Percentiles rank a stretch among this genome's conserved stretches.
phyloP scores from a whole-genome alignment of 37 sponge, comb jelly and placozoan genomes.

The Haliclona indistincta region DNA sequence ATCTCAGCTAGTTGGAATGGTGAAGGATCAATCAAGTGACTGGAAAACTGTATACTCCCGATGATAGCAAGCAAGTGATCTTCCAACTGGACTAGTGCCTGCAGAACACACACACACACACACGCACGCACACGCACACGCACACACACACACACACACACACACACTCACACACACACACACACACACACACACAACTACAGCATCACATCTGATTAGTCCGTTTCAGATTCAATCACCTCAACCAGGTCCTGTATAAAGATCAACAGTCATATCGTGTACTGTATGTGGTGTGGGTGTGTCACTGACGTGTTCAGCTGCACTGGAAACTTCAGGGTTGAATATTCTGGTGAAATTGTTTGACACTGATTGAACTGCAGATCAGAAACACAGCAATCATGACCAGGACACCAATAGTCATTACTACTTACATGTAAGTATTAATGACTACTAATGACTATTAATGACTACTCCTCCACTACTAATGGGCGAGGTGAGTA shows the following conservation, averaged over 20 bases:
- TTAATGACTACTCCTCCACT: too few relatives aligned
- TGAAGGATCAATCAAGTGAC: conserved; percentile 83
- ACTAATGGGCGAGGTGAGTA: too few relatives aligned
- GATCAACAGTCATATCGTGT: too few relatives aligned
- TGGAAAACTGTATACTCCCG: conserved; percentile 65
- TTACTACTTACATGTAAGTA: too few relatives aligned
- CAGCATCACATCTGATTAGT: neutral
- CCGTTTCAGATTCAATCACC: neutral
- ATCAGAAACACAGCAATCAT: neutral
- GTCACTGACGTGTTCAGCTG: neutral
- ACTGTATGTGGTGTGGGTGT: too few relatives aligned
- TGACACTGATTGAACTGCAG: conserved; percentile 4
- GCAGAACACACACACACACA: neutral
- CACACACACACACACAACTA: neutral
- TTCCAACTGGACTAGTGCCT: conserved; percentile 44
- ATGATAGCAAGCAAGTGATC: conserved; percentile 50
- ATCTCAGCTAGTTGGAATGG: conserved; percentile 97
- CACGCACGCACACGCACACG: neutral
- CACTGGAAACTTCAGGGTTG: neutral
- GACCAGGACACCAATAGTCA: neutral
- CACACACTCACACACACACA: too few relatives aligned
- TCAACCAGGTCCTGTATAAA: neutral
- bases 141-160: too few relatives aligned
- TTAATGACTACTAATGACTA: too few relatives aligned
- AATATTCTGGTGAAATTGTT: conserved; percentile 1